Evolutionary conservation across 2,888 invertebrate species (phyloP).

Genomic region (Crossocerus cetratus): DNA sequence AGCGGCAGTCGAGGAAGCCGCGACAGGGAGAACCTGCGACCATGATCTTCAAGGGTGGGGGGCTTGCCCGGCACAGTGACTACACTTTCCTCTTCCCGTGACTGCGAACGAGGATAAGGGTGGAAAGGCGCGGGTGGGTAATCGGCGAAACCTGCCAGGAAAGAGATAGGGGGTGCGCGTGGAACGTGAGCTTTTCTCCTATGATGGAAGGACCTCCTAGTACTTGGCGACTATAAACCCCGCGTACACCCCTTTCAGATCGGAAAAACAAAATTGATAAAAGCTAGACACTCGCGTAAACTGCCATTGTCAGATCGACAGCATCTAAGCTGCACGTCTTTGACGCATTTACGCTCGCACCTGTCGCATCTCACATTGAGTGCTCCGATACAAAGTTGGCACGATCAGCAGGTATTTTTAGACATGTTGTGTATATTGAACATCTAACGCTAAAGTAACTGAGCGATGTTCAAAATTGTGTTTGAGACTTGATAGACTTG

Average conservation of each 20-base stretch:
- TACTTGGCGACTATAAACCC: constrained; percentile 18
- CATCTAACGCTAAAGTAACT: no score
- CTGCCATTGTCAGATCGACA: constrained; percentile 23
- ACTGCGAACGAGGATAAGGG: constrained; percentile 20
- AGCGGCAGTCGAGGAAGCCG: constrained; percentile 6
- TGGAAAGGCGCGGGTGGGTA: constrained; percentile 36
- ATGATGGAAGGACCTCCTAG: not conserved
- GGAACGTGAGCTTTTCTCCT: constrained; percentile 20
- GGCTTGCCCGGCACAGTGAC: constrained; percentile 17
- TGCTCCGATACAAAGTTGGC: no score
- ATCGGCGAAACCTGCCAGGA: constrained; percentile 47
- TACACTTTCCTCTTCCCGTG: constrained; percentile 26
- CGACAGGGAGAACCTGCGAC: constrained; percentile 57
- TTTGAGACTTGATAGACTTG: no score
- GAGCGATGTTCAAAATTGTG: no score
- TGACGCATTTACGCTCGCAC: no score
- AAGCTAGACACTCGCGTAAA: constrained; percentile 1
- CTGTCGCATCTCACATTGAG: no score
- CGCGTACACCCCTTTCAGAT: constrained; percentile 19
- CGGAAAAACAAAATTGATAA: constrained; percentile 10
- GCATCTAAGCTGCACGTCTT: not conserved
- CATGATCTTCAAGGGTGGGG: constrained; percentile 57
- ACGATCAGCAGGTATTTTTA: no score
- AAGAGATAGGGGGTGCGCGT: constrained; percentile 27
- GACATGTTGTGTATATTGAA: no score